phyloP scores from a whole-genome alignment of 2,888 invertebrate genomes.

The Chloroclystis v-ata region DNA sequence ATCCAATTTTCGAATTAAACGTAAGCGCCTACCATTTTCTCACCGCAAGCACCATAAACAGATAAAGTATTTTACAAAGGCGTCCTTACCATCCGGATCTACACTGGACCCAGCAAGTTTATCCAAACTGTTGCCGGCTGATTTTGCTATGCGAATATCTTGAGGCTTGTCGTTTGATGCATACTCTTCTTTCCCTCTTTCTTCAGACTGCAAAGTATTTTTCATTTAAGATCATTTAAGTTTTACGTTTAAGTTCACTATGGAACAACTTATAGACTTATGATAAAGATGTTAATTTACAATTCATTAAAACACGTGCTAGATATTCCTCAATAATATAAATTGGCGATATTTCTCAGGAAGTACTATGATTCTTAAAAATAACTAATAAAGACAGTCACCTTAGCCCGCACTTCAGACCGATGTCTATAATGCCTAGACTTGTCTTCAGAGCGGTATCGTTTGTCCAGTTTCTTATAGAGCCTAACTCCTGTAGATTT shows the following conservation, averaged over 20 bases:
- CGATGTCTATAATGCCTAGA: constrained; percentile 80
- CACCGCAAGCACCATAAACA: too few species aligned
- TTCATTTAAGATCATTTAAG: too few species aligned
- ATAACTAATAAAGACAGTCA: too few species aligned
- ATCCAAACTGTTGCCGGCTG: constrained; percentile 85
- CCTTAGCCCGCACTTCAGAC: constrained; percentile 88
- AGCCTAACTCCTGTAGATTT: constrained; percentile 75
- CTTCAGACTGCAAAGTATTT: constrained; percentile 79
- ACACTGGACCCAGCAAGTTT: constrained; percentile 83
- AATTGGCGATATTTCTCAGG: too few species aligned
- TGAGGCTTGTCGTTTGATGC: constrained; percentile 71
- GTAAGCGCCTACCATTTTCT: neutral
- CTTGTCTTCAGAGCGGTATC: constrained; percentile 88
- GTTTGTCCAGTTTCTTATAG: constrained; percentile 87
- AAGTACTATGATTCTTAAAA: too few species aligned
- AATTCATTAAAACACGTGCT: too few species aligned
- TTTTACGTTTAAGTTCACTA: too few species aligned
- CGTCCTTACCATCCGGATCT: constrained; percentile 71
- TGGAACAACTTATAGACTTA: too few species aligned
- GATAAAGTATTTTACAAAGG: too few species aligned
- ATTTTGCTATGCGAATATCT: constrained; percentile 79
- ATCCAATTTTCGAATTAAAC: too few species aligned
- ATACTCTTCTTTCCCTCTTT: constrained; percentile 83
- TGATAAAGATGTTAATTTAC: too few species aligned
- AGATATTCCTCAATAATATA: too few species aligned